Conservation (phyloP, 2,113 vertebrate species). For the Felis chaus region DNA sequence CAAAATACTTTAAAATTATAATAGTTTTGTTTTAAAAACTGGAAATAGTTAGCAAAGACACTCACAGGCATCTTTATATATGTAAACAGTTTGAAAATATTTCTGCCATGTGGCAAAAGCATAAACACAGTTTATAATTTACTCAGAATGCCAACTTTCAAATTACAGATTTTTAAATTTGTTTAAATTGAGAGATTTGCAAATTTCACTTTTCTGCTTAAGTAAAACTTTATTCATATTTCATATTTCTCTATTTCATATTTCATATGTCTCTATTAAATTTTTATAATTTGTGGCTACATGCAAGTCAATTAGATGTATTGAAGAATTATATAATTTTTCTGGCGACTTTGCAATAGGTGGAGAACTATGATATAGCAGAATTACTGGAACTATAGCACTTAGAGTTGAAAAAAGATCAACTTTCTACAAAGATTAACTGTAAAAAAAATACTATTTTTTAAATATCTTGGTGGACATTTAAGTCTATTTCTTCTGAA, state of each 20-base stretch:
- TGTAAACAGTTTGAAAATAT: not conserved
- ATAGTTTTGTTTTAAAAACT: constrained; percentile 3
- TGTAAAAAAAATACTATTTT: not conserved
- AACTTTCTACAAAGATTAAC: not conserved
- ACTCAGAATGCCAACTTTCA: not conserved
- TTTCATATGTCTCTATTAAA: not conserved
- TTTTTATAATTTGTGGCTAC: not conserved
- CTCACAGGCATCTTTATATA: not conserved
- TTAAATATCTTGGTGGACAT: not conserved
- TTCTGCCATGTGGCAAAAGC: not conserved
- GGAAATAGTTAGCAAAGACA: not conserved
- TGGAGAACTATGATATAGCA: not conserved
- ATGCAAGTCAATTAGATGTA: not conserved
- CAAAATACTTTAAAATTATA: constrained; percentile 50
- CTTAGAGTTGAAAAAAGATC: not conserved
- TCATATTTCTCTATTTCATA: not conserved
- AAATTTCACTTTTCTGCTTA: not conserved
- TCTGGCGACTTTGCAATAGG: not conserved
- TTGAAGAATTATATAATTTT: not conserved
- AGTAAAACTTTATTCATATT: not conserved
- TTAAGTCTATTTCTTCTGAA: not conserved
- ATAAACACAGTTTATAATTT: not conserved
- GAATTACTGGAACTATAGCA: not conserved
- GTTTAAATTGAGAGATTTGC: constrained; percentile 19
- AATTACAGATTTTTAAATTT: not conserved